These are phyloP conservation scores for Sturnus vulgaris DNA, from an alignment of 2,113 vertebrate genomes.

Conservation along the genomic window DNA sequence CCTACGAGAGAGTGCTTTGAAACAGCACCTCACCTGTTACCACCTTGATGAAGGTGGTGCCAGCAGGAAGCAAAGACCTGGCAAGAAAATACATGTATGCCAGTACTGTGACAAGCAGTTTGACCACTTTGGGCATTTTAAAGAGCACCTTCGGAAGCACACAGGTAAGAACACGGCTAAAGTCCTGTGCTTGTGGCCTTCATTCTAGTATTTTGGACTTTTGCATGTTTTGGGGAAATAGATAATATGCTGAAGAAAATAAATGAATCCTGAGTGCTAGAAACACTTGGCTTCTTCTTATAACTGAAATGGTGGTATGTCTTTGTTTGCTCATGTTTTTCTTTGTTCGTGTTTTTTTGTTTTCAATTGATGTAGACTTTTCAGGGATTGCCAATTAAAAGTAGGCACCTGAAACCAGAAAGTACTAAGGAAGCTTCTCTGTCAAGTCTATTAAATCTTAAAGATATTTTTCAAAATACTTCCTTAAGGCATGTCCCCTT, in stretches of 20 bases:
- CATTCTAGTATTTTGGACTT: neutral
- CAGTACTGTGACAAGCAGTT: conserved; percentile 97
- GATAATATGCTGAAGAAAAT: neutral
- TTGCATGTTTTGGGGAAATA: neutral
- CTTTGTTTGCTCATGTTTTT: neutral
- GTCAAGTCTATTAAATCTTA: neutral
- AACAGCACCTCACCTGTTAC: conserved; percentile 89
- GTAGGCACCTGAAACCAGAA: neutral
- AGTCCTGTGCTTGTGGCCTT: neutral
- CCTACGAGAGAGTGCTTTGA: conserved; percentile 93
- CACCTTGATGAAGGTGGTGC: conserved; percentile 90
- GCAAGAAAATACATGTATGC: conserved; percentile 94
- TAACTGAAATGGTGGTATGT: neutral
- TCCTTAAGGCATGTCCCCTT: neutral
- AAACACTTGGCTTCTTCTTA: neutral
- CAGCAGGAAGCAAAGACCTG: conserved; percentile 84
- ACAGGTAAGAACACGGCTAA: conserved; percentile 77
- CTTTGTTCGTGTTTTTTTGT: too few relatives aligned
- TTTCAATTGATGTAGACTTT: neutral
- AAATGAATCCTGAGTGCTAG: neutral
- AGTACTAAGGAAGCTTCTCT: neutral
- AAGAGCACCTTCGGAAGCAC: conserved; percentile 96
- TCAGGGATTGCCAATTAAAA: neutral
- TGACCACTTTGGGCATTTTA: conserved; percentile 97
- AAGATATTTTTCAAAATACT: neutral